Evolutionary conservation across 2,888 invertebrate genomes (phyloP).

Genomic region (Melanostoma mellinum): DNA sequence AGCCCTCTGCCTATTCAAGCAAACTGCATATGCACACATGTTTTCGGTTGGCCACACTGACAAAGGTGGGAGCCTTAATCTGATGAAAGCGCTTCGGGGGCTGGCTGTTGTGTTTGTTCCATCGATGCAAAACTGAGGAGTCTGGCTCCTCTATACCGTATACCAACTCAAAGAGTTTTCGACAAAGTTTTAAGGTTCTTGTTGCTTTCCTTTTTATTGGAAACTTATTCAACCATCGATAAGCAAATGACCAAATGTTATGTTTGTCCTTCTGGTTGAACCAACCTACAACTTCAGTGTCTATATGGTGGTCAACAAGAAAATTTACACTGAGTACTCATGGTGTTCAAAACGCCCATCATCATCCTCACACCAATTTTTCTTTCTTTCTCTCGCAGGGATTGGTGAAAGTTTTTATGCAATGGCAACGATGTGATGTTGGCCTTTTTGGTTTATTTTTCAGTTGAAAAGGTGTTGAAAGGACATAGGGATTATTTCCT

Average conservation of each 20-base stretch:
- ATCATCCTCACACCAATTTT: slow-evolving; percentile 1
- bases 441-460: slow-evolving; percentile 42
- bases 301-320: slow-evolving; percentile 40
- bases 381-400: no score
- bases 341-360: slow-evolving; percentile 11
- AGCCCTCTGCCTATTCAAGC: slow-evolving; percentile 3
- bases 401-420: slow-evolving; percentile 24
- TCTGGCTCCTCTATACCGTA: background rate
- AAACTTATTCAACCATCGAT: slow-evolving; percentile 72
- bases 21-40: slow-evolving; percentile 59
- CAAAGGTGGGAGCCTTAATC: slow-evolving; percentile 69
- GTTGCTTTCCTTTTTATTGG: slow-evolving; percentile 55
- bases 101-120: slow-evolving; percentile 41
- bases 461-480: slow-evolving; percentile 62
- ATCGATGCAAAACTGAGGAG: slow-evolving; percentile 28
- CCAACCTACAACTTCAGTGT: slow-evolving; percentile 18
- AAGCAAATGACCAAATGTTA: slow-evolving; percentile 69
- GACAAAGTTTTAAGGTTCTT: slow-evolving; percentile 50
- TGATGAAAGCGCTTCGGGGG: slow-evolving; percentile 59
- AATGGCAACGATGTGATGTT: background rate
- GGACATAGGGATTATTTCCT: slow-evolving; percentile 67
- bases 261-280: slow-evolving; percentile 60
- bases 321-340: slow-evolving; percentile 6
- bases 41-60: slow-evolving; percentile 62
- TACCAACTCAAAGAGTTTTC: slow-evolving; percentile 30